Evolutionary conservation across 2,888 invertebrate genomes (phyloP), one percentile per base, ranked within the genome.

Genomic region (Ischnura elegans): DNA sequence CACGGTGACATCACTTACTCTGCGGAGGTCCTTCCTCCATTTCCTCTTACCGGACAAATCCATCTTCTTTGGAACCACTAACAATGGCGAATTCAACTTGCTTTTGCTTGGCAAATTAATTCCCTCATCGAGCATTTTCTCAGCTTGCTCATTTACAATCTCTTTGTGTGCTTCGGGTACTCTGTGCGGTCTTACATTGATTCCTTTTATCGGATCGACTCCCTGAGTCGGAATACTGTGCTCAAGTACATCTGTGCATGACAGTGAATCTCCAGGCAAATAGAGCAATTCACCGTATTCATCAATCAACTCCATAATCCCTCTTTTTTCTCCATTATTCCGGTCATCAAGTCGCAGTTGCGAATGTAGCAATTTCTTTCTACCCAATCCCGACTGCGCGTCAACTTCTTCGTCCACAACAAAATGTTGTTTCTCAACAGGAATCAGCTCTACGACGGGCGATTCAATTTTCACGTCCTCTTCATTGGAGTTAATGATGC

Each of bases 51-150:
- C 94, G 25, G 93, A n/a, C 0, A 94, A 94, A 45, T 94, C 94
- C 0, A 93, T n/a, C 90, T 94, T 47, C 47, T 95, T 95, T 0
- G 94, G 94, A 5, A 95, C 94, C 47, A 36, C 86, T 43, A 36
- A 21, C 6, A 47, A 10, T 6, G 47, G 47, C 47, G 16, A 47
- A 95, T 94, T 76, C 36, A 42, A 86, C 36, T 25, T 2, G 86
- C 86, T 86, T 43, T 8, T 42, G 43, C 86, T 42, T 42, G 86
- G 86, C 1, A 43, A 0, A 42, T 43, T 86, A 43, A 86, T 86
- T 43, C 86, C 43, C 10, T 43, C 86, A 0, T 47, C 16, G 8
- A 47, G 47, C 47, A 47, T 47, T 16, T 47, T 47, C 47, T 47
- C 16, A 47, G 2, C 43, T 86, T 86, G 86, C 21, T 43, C 43